Base-by-base conservation (phyloP, 2,888 invertebrate genomes). In the Stegophylla sp. region DNA sequence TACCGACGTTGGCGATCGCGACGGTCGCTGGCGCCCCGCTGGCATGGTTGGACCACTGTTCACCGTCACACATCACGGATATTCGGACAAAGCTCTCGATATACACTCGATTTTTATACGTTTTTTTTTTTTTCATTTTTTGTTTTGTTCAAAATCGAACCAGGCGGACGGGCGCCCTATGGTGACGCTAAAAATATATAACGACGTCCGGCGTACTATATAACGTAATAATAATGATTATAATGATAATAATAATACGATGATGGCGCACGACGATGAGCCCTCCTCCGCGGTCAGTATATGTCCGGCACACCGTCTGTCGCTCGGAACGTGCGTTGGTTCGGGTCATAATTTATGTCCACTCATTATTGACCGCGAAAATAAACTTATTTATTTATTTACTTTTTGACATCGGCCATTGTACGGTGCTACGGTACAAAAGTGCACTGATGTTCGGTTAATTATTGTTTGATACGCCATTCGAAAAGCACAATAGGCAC, bases 41-140 rank as follows among this genome's bases (percentile, higher is more conserved):
- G 75, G 51, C 63, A 51, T 51, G 20, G 28, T 64, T 64, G 51
- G 75, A 75, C 75, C 75, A 34, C 34, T 45, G 28, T 17, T 63
- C 61, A 1, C 3, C 64, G 74, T 53, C 71, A 41, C 71, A 41
- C 43, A 23, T 3, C 28, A 15, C 26, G n/a, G 17, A 12, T 17
- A 17, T 41, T 34, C 41, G 71, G 71, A 53, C 69, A 69, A 69
- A 69, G 69, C 34, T 56, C 53, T 15, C 0, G n/a, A n/a, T n/a
- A n/a, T 23, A 15, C 26, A 45, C 66, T 20, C 34, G 34, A 34
- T 34, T 34, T 34, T 34, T 7, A 34, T 34, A 23, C 10, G n/a
- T n/a, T n/a, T 69, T 51, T 34, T 28, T 69, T 17, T 41, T 10
- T 13, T 71, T 63, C 41, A 4, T 34, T 41, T 71, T 41, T n/a